phyloP scores from a whole-genome alignment of 64 coral and sea anemone species.

The Montipora capricornis region DNA sequence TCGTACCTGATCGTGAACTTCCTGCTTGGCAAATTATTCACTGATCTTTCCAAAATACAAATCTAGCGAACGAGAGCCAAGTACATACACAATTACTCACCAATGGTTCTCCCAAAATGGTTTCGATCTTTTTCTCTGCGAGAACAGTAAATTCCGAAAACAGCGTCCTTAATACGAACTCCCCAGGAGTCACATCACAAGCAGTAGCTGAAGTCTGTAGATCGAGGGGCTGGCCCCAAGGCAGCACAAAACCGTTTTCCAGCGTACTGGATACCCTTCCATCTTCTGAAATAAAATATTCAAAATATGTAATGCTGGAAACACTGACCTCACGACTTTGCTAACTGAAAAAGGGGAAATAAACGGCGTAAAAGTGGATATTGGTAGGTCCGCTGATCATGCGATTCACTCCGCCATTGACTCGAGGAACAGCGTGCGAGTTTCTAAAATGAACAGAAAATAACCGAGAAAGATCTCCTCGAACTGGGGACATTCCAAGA shows the following conservation, averaged over 20 bases:
- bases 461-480: background rate
- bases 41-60: background rate
- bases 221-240: constrained; percentile 79
- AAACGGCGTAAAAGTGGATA: background rate
- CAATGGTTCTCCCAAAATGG: constrained; percentile 87
- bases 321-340: background rate
- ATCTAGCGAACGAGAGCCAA: background rate
- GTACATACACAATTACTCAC: constrained; percentile 67
- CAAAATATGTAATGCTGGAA: background rate
- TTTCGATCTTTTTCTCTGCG: constrained; percentile 94
- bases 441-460: background rate
- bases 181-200: constrained; percentile 86
- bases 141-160: constrained; percentile 95
- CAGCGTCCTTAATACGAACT: constrained; percentile 92
- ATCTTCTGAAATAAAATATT: constrained; percentile 41
- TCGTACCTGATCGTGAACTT: background rate
- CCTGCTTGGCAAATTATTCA: background rate
- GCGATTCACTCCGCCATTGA: too few species aligned
- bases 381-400: background rate
- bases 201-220: constrained; percentile 21
- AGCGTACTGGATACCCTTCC: background rate
- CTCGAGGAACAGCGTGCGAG: background rate
- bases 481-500: background rate
- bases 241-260: constrained; percentile 73
- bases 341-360: background rate